Conservation (phyloP, 2,888 invertebrate species). For the Hirtodrosophila histrioides region DNA sequence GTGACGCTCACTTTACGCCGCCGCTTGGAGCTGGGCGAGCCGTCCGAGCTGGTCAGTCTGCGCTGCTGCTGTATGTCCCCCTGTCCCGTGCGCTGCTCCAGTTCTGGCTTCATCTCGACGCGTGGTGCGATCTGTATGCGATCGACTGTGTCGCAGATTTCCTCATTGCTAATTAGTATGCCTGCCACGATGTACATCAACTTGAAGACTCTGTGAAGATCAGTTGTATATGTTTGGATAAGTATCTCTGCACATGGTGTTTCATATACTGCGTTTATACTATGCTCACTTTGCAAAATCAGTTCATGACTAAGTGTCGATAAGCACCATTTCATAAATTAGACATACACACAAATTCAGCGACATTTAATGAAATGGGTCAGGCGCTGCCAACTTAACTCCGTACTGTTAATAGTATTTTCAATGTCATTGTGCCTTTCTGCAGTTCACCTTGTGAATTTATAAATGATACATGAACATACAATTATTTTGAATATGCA, state of each 20-base stretch:
- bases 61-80: not conserved
- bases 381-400: too few species aligned
- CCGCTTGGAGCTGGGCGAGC: slow-evolving; percentile 36
- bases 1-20: slow-evolving; percentile 59
- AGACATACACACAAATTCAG: too few species aligned
- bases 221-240: not conserved
- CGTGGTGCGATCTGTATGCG: slow-evolving; percentile 81
- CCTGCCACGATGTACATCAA: slow-evolving; percentile 83
- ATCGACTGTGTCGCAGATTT: slow-evolving; percentile 82
- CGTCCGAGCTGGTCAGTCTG: slow-evolving; percentile 9
- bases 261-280: not conserved
- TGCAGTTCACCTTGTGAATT: too few species aligned
- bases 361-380: too few species aligned
- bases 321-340: too few species aligned
- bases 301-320: too few species aligned
- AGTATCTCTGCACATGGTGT: slow-evolving; percentile 6
- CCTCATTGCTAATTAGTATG: slow-evolving; percentile 81
- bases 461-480: too few species aligned
- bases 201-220: slow-evolving; percentile 77
- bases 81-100: slow-evolving; percentile 3
- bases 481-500: too few species aligned
- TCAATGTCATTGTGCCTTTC: too few species aligned
- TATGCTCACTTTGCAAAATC: not conserved
- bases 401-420: too few species aligned
- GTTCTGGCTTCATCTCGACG: slow-evolving; percentile 69